Conservation (phyloP, 2,797 vertebrate genomes). For the Lepilemur septentrionalis region DNA sequence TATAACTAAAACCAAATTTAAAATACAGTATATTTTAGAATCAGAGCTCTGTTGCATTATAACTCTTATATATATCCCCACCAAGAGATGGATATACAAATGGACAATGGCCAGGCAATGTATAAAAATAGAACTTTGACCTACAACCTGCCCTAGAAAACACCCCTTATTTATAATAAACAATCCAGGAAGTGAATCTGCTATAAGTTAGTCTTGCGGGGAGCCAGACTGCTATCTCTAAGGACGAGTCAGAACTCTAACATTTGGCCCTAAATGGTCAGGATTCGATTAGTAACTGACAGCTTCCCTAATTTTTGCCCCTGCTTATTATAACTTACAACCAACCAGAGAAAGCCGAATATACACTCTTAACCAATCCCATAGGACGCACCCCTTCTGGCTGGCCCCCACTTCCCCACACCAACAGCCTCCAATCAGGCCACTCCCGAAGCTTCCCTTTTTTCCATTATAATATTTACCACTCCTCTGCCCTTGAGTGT, state of each 20-base stretch:
- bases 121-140: background rate
- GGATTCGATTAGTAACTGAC: background rate
- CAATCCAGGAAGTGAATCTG: background rate
- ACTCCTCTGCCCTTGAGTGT: background rate
- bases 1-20: background rate
- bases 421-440: background rate
- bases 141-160: background rate
- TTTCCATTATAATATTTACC: background rate
- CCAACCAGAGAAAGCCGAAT: background rate
- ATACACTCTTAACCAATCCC: fast-evolving
- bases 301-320: background rate
- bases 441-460: background rate
- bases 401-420: background rate
- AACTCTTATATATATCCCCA: background rate
- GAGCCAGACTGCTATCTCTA: background rate
- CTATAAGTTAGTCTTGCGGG: background rate
- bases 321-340: background rate
- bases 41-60: background rate
- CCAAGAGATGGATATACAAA: background rate
- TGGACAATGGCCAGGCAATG: background rate
- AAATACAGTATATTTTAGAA: background rate
- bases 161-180: background rate
- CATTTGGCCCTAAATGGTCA: background rate
- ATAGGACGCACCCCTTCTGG: fast-evolving
- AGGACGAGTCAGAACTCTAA: background rate